Conservation (phyloP, 2,113 vertebrate species). For the Struthidea cinerea region DNA sequence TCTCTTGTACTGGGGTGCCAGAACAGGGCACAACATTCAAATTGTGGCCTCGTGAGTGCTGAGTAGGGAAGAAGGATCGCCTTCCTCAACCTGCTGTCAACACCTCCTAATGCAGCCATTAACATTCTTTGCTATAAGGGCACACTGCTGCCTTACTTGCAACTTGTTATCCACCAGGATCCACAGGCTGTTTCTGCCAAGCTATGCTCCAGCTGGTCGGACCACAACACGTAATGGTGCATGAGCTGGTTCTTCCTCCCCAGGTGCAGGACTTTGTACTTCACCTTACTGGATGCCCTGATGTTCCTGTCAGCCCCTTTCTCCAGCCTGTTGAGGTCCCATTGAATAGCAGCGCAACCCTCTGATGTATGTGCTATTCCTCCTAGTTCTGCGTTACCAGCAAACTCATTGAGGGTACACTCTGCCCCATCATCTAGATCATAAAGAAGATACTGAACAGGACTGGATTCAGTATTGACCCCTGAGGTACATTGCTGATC, state of each 20-base stretch:
- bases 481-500: neutral
- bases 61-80: neutral
- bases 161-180: neutral
- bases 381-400: neutral
- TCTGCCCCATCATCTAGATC: neutral
- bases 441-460: neutral
- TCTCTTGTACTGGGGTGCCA: neutral
- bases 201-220: fast-evolving
- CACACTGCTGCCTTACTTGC: neutral
- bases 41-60: neutral
- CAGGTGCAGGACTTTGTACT: neutral
- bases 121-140: neutral
- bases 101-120: neutral
- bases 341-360: neutral
- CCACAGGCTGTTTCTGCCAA: neutral
- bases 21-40: neutral
- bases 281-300: neutral
- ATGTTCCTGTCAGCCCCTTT: neutral
- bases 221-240: neutral
- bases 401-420: neutral
- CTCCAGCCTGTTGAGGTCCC: neutral
- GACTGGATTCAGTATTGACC: neutral
- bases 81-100: neutral
- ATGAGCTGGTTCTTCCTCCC: neutral
- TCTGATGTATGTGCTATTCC: neutral